Evolutionary conservation across 1,140 invertebrate species (phyloP), one percentile per base, ranked within the genome.

Genomic region (Gonatopus flavifemur): DNA sequence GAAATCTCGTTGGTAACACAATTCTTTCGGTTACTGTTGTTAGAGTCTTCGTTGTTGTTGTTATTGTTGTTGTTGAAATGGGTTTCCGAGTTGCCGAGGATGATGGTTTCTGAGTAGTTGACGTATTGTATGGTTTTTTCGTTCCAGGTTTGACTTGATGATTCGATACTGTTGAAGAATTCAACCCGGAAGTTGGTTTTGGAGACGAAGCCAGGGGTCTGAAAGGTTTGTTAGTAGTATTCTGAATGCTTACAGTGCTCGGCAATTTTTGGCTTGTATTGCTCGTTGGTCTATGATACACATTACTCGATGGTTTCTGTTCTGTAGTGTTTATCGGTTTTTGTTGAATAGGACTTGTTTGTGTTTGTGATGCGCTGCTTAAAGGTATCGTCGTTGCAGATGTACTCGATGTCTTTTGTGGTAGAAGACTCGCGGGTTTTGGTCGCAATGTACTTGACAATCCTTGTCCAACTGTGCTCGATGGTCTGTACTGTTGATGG

Each of bases 1-100:
- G 81, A 19, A 83, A 83, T 40, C 83, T 82, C 2, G 82, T 81
- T 4, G 70, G 73, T 16, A 82, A 79, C 4, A 66, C 38, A 12
- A 37, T 59, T 37, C 57, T 69, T 18, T 60, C 49, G 10, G 55
- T 63, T 0, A 59, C 51, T 0, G 69, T 73, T 12, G 61, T 59
- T 9, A 51, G 16, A 8, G 40, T 51, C 24, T 58, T 51, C 9
- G 60, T 32, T 3, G 61, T 60, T n/a, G 55, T 56, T 0, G 52
- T 60, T 41, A 46, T 56, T 53, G 57, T 65, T 9, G 58, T 60
- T 10, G 40, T 45, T 15, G 28, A 20, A 3, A 18, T 16, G 1
- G 59, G 52, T 33, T 62, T 66, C 13, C 36, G 48, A 4, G 54
- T 48, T 2, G 18, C 37, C 5, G 36, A 8, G 1, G 22, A 31